Evolutionary conservation across 2,113 vertebrate species (phyloP), one percentile per base, ranked within the genome.

Genomic region (Urocolius indicus): DNA sequence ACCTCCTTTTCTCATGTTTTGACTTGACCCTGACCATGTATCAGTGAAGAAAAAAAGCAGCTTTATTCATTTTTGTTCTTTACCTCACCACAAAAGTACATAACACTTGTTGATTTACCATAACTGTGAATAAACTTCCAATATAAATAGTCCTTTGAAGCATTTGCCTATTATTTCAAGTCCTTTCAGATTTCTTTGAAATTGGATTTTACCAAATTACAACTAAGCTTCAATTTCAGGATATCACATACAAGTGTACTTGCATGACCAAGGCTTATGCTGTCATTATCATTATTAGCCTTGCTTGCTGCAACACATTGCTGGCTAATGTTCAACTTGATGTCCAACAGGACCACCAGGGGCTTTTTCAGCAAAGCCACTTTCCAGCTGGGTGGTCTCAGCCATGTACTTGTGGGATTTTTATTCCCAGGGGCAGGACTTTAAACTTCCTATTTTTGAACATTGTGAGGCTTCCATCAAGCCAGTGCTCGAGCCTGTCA

Each of bases 401-500:
- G 34, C 48, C 52, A 12, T 55, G 20, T 54, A 13, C 15, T 72
- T 17, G 9, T 46, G 49, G 29, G 7, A 51, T 75, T 32, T 18
- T 72, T 32, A 36, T 32, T 29, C 36, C 9, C 3, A 34, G 26
- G 7, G 30, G 4, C 24, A 66, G 51, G 38, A 22, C 26, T 76
- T 71, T 61, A 6, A 10, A 48, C n/a, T 23, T 78, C 11, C 27
- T 18, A 32, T 46, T 74, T 34, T 17, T 89, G 71, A 82, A 46
- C 24, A 41, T 61, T 27, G 24, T 16, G 14, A 16, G 7, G 20
- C 14, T 89, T 36, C 36, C 57, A 14, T 55, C 26, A 45, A 61
- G 16, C 21, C 21, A 36, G 67, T 80, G 76, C 23, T 84, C 9
- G 59, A 27, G 24, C 17, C 49, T 43, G 16, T 27, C 0, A 0